Evolutionary conservation across 2,797 vertebrate genomes (phyloP), one percentile per base, ranked within the genome.

Genomic region (Garrulus glandarius): DNA sequence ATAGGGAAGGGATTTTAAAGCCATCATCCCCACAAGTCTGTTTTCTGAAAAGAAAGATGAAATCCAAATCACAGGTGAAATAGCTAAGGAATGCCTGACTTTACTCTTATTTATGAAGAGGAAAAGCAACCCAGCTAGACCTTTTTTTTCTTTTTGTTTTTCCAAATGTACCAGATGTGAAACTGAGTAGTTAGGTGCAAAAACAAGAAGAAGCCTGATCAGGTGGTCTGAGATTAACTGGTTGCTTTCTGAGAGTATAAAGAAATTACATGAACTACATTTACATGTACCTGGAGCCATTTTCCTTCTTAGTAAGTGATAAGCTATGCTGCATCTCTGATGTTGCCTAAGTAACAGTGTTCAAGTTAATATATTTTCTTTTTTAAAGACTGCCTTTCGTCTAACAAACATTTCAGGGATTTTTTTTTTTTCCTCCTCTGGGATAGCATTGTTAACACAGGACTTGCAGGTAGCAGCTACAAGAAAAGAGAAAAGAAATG

Each of bases 1-100:
- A 94, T 47, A 79, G 8, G n/a, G 47, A 75, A 87, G 52, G 18
- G 50, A 88, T 92, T 84, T 93, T 92, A 82, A 93, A 93, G 77
- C 78, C 55, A 72, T 87, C 44, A 18, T 83, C 26, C n/a, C 37
- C 56, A 37, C 26, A 47, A 44, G 49, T 80, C 37, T 75, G 49
- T 70, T 80, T 56, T 69, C 46, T 64, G n/a, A 84, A 53, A 68
- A 43, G 53, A 82, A 71, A 93, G 88, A 84, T 46, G 3, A 83
- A 71, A 89, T 67, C 21, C 6, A 69, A 80, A 84, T 72, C 77
- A 72, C 26, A 78, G 61, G 29, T 89, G 87, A 89, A 84, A 68
- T 23, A 67, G 46, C 78, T 81, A 92, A 92, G 22, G 63, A 79
- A 84, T 74, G 44, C 19, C 37, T 55, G 70, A 70, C 17, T 86